Evolutionary conservation across 2,888 invertebrate species (phyloP), one percentile per base, ranked within the genome.

Genomic region (Zaprionus lineosus): DNA sequence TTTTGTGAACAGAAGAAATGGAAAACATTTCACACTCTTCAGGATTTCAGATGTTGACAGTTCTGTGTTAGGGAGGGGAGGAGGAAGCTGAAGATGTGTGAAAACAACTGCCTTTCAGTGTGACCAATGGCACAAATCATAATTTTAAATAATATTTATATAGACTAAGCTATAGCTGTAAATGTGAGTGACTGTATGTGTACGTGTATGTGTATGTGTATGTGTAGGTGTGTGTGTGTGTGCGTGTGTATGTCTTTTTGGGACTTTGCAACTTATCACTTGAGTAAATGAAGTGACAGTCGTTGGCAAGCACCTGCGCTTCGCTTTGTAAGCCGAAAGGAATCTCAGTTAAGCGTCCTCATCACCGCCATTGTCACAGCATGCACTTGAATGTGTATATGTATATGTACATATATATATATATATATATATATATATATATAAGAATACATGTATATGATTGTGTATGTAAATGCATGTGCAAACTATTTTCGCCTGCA

Each of bases 111-210:
- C 51, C 50, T 39, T 52, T 50, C 57, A 47, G 40, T 82, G 58
- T 62, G 64, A 56, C 69, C 70, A 82, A 74, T 33, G 67, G 58
- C 78, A 77, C 65, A 74, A 82, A 79, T 79, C 78, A 77, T 84
- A 84, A 71, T 82, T 84, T 82, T 53, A 82, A 74, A 82, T 78
- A n/a, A n/a, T n/a, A n/a, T n/a, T n/a, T n/a, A n/a, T n/a, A n/a
- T n/a, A n/a, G n/a, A n/a, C n/a, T n/a, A n/a, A n/a, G n/a, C n/a
- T n/a, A n/a, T n/a, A n/a, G n/a, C n/a, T n/a, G n/a, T n/a, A n/a
- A n/a, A n/a, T n/a, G n/a, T n/a, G n/a, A n/a, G n/a, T n/a, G n/a
- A n/a, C n/a, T n/a, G n/a, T n/a, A n/a, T n/a, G n/a, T n/a, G n/a
- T n/a, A n/a, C n/a, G n/a, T n/a, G n/a, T n/a, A 67, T 82, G 62